Percentiles rank a stretch among this genome's conserved stretches.
Evolutionary conservation across 1,140 invertebrate genomes (phyloP).

Genomic region (Yoshiicerus persimilis): DNA sequence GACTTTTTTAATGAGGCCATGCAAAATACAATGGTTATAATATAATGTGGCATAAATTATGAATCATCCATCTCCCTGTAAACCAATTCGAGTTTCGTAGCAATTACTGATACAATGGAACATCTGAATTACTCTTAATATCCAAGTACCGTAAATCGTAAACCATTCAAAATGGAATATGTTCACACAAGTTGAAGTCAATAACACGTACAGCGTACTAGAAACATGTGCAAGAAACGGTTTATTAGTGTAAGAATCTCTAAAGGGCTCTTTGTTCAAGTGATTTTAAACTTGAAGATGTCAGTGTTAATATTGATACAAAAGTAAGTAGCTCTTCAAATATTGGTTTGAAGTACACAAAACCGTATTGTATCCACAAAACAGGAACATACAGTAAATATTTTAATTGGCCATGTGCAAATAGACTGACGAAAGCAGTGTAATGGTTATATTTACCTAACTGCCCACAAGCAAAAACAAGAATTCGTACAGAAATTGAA

Average conservation of each 20-base stretch:
- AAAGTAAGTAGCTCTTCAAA: neutral
- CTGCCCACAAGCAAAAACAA: neutral
- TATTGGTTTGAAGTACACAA: neutral
- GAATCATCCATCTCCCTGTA: too few relatives aligned
- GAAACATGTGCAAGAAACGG: neutral
- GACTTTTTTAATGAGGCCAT: neutral
- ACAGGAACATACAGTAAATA: neutral
- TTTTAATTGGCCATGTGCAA: neutral
- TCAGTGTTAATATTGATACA: neutral
- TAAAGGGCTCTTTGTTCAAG: neutral
- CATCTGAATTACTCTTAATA: too few relatives aligned
- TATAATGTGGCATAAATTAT: neutral
- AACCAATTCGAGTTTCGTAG: too few relatives aligned
- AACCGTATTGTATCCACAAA: neutral
- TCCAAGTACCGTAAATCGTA: too few relatives aligned
- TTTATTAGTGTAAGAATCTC: neutral
- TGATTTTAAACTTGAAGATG: neutral
- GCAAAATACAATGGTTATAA: neutral
- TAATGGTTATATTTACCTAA: neutral
- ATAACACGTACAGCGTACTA: neutral
- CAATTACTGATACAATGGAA: too few relatives aligned
- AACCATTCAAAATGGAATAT: too few relatives aligned
- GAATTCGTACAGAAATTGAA: too few relatives aligned
- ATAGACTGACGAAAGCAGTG: neutral
- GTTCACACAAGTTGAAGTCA: too few relatives aligned